Base-by-base conservation (phyloP, 2,888 invertebrate species). In the Agriopis aurantiaria region DNA sequence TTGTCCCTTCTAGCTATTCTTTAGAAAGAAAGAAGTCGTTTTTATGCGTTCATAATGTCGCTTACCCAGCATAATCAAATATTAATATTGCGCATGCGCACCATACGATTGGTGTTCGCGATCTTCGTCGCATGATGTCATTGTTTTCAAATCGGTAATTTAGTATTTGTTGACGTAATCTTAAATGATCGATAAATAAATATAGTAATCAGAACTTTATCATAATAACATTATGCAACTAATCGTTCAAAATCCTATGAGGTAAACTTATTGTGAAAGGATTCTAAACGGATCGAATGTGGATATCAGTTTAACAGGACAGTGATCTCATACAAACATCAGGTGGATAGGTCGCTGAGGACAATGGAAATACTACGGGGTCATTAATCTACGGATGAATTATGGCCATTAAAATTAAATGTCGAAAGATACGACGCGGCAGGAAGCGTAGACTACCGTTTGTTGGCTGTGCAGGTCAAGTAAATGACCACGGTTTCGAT, bases 71-170 rank as follows among this genome's bases (percentile, higher is more conserved):
- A 41, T 71, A 67, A 46, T 68, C 63, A 69, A 72, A 74, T 68
- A 72, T 66, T 55, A 64, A 60, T 65, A 64, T 58, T 69, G 68
- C 69, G 72, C 65, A 61, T 68, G 67, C 69, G 62, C 61, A 69
- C 68, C 60, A 51, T 60, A 57, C 48, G 33, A 45, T 9, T 12
- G 48, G 14, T 33, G 56, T 45, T 1, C 51, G 65, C 46, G 59
- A 64, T 64, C 49, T 56, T 55, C 40, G 23, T 11, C 59, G 61
- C 68, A 71, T 76, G 76, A 76, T 74, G 74, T 73, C 76, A 76
- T 69, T 67, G 66, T 71, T 55, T 73, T 73, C 62, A 72, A 71
- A 74, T 65, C 72, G 61, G 59, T 67, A 65, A 72, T 64, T 72
- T 72, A 67, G 57, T 62, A 60, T 58, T 60, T 41, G 64, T 64